Evolutionary conservation across 1,140 invertebrate genomes (phyloP).

Genomic region (Drosophila azteca): DNA sequence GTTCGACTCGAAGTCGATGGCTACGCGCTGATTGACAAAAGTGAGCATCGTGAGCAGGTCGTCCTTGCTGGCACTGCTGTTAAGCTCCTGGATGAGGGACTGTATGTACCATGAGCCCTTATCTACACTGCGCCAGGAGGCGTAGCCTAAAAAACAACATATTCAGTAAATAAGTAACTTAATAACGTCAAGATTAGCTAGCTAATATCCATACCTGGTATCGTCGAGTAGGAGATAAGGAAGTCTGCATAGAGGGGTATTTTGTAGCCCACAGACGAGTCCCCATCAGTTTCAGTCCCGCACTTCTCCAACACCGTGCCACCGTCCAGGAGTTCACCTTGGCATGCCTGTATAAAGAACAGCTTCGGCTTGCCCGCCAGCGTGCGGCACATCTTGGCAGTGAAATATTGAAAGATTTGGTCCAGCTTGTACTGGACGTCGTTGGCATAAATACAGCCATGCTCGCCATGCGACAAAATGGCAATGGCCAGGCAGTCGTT

Average conservation of each 20-base stretch:
- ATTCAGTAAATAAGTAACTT: neutral
- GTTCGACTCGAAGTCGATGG: constrained; percentile 95
- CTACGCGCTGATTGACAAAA: constrained; percentile 93
- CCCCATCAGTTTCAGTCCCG: constrained; percentile 90
- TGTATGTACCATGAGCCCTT: constrained; percentile 98
- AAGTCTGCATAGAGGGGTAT: constrained; percentile 98
- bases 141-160: constrained; percentile 87
- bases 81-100: constrained; percentile 92
- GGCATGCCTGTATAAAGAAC: constrained; percentile 97
- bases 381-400: constrained; percentile 92
- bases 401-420: constrained; percentile 92
- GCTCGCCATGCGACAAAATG: constrained; percentile 95
- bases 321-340: constrained; percentile 92
- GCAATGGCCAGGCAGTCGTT: constrained; percentile 92
- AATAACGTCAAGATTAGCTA: neutral
- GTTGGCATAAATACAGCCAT: constrained; percentile 93
- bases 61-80: constrained; percentile 88
- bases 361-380: constrained; percentile 97
- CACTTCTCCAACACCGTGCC: constrained; percentile 86
- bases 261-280: constrained; percentile 87
- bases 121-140: constrained; percentile 97
- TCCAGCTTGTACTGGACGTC: constrained; percentile 94
- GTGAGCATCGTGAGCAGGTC: constrained; percentile 95
- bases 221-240: constrained; percentile 96
- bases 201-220: constrained; percentile 88